phyloP scores from a whole-genome alignment of 2,797 vertebrate genomes.

The Potorous gilbertii region DNA sequence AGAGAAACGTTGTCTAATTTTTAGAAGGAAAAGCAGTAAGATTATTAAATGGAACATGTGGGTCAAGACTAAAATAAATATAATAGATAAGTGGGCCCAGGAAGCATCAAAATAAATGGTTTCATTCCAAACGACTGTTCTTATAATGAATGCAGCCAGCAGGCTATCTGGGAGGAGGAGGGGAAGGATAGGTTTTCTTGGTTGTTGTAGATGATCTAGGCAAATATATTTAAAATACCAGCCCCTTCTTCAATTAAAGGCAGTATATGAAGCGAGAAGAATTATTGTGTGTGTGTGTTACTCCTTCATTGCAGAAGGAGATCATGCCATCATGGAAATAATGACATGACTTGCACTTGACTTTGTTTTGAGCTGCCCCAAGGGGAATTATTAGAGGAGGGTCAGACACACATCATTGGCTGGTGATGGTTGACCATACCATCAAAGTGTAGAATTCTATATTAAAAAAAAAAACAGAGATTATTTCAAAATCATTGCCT shows the following conservation, averaged over 20 bases:
- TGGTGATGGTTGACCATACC: not conserved
- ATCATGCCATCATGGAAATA: no score
- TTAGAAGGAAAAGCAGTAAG: conserved; percentile 39
- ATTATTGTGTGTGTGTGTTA: not conserved
- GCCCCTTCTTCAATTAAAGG: conserved; percentile 63
- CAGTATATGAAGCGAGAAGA: conserved; percentile 16
- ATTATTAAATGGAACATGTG: conserved; percentile 19
- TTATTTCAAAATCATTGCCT: conserved; percentile 59
- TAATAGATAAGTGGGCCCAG: conserved; percentile 34
- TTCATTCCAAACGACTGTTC: conserved; percentile 48
- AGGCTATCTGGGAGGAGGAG: conserved; percentile 16
- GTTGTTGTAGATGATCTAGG: conserved; percentile 57
- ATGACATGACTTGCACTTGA: no score
- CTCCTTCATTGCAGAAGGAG: no score
- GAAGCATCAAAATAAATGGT: conserved; percentile 20
- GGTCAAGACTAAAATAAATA: conserved; percentile 30
- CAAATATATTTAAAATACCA: conserved; percentile 25
- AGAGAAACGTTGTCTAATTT: conserved; percentile 41
- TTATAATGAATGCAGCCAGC: conserved; percentile 42
- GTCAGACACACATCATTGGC: conserved; percentile 44
- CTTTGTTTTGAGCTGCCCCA: no score
- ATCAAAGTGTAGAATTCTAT: conserved; percentile 39
- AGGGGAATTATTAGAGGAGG: conserved; percentile 50
- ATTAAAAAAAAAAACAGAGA: conserved; percentile 53
- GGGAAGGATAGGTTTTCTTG: conserved; percentile 28